Evolutionary conservation across 2,113 vertebrate species (phyloP), one percentile per base, ranked within the genome.

Genomic region (Steatornis caripensis): DNA sequence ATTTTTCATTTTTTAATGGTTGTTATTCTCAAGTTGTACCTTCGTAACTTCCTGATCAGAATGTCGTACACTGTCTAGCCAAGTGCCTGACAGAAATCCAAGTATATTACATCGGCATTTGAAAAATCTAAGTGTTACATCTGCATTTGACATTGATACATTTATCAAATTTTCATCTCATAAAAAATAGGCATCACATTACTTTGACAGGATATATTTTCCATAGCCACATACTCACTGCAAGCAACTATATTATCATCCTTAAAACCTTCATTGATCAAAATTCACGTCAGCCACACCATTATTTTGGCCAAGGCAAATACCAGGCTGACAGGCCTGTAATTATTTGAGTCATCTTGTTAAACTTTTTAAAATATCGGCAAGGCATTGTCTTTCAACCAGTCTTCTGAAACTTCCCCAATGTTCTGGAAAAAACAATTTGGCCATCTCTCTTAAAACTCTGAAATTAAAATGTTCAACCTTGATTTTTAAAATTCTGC

Each of bases 221-320:
- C 92, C 36, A 78, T 14, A 75, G 80, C 43, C 75, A 77, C 55
- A 84, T 21, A 84, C 16, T 81, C 55, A 58, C 64, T 84, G 39
- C 84, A 92, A 69, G 55, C 43, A 89, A 92, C 79, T 92, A 48
- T 12, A 87, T 78, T 62, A 92, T 46, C 64, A 74, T 66, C 37
- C 51, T 90, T 89, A 84, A 95, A 95, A 77, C 41, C 75, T 62
- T 87, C 62, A 75, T 22, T 71, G 87, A 87, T 78, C 69, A 70
- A 92, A 92, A 90, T 54, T 90, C 70, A 32, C 23, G 64, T 87
- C 84, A 91, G 80, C 60, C 64, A 81, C 4, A 14, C 48, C 43
- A 87, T 84, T 89, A 89, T 55, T 86, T 39, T 62, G 39, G 80
- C 80, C 77, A 93, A 92, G 49, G 64, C 55, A 95, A 93, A 95